A percentile compares a stretch with the other conserved stretches of the same genome.
These are phyloP conservation scores for Wasmannia auropunctata DNA, from an alignment of 1,140 invertebrate species.

Conservation along the genomic window DNA sequence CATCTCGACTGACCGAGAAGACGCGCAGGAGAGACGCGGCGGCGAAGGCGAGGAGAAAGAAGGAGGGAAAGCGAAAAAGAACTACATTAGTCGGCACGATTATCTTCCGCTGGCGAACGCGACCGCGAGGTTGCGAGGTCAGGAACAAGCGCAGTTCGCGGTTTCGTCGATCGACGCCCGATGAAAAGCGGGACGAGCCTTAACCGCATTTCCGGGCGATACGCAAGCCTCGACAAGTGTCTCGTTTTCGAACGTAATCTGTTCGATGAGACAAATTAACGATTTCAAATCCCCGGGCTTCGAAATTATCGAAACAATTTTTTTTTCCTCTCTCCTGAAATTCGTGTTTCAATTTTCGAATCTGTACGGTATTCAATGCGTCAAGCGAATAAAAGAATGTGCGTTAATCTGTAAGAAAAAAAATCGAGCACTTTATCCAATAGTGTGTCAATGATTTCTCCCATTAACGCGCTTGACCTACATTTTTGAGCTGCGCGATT, in stretches of 20 bases:
- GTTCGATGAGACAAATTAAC: not conserved
- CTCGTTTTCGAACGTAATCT: not conserved
- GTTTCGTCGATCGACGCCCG: constrained; percentile 20
- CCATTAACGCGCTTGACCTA: constrained; percentile 22
- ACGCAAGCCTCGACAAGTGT: not conserved
- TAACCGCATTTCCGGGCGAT: constrained; percentile 11
- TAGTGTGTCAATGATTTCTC: constrained; percentile 10
- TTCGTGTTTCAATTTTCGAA: not conserved
- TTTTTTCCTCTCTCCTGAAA: not conserved
- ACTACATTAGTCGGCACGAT: constrained; percentile 40
- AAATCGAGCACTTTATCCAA: not conserved
- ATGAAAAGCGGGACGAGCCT: constrained; percentile 18
- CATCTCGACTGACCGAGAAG: constrained; percentile 48
- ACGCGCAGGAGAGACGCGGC: not conserved
- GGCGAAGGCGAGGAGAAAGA: not conserved
- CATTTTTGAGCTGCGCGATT: constrained; percentile 32
- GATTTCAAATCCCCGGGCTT: not conserved
- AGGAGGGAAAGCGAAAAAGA: constrained; percentile 19
- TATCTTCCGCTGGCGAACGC: constrained; percentile 57
- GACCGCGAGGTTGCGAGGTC: constrained; percentile 71
- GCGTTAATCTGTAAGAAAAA: not conserved
- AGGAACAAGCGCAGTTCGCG: constrained; percentile 31
- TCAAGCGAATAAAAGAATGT: not conserved
- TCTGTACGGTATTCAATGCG: no score
- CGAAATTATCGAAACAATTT: not conserved